Percentiles rank a stretch among this genome's conserved stretches.
These are phyloP conservation scores for Brienomyrus longianalis DNA, from an alignment of 2,113 vertebrate genomes.

Conservation along the genomic window DNA sequence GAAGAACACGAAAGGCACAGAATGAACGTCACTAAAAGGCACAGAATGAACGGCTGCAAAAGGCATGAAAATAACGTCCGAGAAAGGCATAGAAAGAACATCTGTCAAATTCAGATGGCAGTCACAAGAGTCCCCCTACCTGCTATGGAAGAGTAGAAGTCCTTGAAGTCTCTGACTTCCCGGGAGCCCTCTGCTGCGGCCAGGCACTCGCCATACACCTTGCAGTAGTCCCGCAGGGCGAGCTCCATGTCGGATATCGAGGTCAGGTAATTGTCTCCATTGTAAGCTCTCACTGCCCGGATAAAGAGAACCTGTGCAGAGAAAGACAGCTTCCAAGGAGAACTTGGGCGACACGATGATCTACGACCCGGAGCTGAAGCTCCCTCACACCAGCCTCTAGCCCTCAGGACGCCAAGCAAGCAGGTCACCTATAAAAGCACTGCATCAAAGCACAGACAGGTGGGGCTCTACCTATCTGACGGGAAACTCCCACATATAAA, in stretches of 20 bases:
- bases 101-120: not conserved
- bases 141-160: slow-evolving; percentile 90
- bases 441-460: not conserved
- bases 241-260: slow-evolving; percentile 93
- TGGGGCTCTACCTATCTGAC: not conserved
- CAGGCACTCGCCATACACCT: slow-evolving; percentile 81
- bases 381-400: not conserved
- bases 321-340: not conserved
- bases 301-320: slow-evolving; percentile 75
- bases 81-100: not conserved
- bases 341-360: not conserved
- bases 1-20: not conserved
- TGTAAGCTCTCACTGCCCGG: slow-evolving; percentile 79
- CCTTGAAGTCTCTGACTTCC: slow-evolving; percentile 89
- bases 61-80: not conserved
- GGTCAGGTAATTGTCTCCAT: slow-evolving; percentile 84
- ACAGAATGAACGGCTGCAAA: too few relatives aligned
- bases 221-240: slow-evolving; percentile 88
- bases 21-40: not conserved
- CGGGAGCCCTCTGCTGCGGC: slow-evolving; percentile 83
- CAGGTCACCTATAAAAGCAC: not conserved
- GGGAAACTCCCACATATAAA: not conserved
- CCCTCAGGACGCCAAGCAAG: not conserved
- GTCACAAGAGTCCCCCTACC: slow-evolving; percentile 30
- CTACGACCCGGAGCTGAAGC: not conserved